Evolutionary conservation across 2,797 vertebrate species (phyloP).

Genomic region (Anguilla megastoma): DNA sequence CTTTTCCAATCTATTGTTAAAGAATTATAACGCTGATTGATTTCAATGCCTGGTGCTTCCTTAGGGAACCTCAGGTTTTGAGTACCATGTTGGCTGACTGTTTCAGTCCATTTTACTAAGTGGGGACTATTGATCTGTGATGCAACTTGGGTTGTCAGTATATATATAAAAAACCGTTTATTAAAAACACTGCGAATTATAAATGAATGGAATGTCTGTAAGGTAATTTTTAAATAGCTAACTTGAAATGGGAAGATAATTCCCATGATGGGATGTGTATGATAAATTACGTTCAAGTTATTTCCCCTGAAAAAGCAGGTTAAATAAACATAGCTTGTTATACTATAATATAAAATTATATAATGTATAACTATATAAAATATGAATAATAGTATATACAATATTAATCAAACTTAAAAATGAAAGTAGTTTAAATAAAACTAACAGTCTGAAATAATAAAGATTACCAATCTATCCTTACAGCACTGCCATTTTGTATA

Average conservation of each 20-base stretch:
- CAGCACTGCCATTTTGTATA: neutral
- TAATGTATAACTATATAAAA: neutral
- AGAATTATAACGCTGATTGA: constrained; percentile 43
- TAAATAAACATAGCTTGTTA: neutral
- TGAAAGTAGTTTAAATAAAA: neutral
- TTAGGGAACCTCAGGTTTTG: constrained; percentile 43
- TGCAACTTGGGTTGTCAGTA: constrained; percentile 16
- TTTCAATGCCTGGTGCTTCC: constrained; percentile 38
- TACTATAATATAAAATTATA: neutral
- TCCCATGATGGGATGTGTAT: neutral
- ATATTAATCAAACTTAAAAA: neutral
- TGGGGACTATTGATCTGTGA: constrained; percentile 52
- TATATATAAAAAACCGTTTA: constrained; percentile 13
- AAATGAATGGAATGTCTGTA: neutral
- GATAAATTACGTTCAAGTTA: neutral
- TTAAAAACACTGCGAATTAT: constrained; percentile 16
- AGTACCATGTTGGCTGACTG: constrained; percentile 39
- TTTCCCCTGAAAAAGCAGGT: too few relatives aligned
- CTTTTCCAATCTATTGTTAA: constrained; percentile 32
- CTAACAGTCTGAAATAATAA: neutral
- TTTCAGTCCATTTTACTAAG: constrained; percentile 49
- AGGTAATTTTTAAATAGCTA: neutral
- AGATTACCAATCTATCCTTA: neutral
- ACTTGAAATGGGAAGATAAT: neutral
- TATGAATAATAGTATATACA: neutral